These are phyloP conservation scores for Tethya wilhelma DNA, from an alignment of 37 sponge, comb jelly and placozoan genomes.

Conservation along the genomic window DNA sequence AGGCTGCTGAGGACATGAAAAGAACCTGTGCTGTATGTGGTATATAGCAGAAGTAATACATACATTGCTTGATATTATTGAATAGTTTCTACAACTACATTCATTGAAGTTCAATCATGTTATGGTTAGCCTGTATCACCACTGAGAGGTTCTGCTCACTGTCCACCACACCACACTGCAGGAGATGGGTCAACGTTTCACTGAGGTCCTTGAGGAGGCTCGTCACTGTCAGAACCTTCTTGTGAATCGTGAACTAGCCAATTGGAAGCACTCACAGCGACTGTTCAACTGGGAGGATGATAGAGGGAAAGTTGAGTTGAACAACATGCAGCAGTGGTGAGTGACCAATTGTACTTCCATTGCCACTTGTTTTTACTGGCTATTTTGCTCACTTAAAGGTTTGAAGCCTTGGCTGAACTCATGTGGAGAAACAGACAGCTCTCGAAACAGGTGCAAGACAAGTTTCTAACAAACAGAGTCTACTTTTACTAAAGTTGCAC, in stretches of 20 bases:
- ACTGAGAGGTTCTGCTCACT: not conserved
- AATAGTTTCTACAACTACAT: not conserved
- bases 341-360: not conserved
- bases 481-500: too few relatives aligned
- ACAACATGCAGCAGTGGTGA: conserved; percentile 62
- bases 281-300: conserved; percentile 64
- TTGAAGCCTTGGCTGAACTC: conserved; percentile 82
- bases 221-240: conserved; percentile 38
- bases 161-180: conserved; percentile 3
- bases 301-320: conserved; percentile 36
- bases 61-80: not conserved
- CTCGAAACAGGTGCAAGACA: conserved; percentile 62
- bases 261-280: conserved; percentile 61
- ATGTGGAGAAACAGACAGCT: conserved; percentile 74
- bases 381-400: conserved; percentile 37
- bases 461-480: too few relatives aligned
- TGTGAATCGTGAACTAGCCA: conserved; percentile 40
- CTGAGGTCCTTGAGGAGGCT: conserved; percentile 37
- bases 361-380: not conserved
- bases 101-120: not conserved
- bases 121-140: not conserved
- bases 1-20: conserved; percentile 48
- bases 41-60: not conserved
- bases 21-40: conserved; percentile 35
- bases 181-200: conserved; percentile 55